Evolutionary conservation across 1,140 invertebrate species (phyloP).

Genomic region (Akabosia matsudoensis): DNA sequence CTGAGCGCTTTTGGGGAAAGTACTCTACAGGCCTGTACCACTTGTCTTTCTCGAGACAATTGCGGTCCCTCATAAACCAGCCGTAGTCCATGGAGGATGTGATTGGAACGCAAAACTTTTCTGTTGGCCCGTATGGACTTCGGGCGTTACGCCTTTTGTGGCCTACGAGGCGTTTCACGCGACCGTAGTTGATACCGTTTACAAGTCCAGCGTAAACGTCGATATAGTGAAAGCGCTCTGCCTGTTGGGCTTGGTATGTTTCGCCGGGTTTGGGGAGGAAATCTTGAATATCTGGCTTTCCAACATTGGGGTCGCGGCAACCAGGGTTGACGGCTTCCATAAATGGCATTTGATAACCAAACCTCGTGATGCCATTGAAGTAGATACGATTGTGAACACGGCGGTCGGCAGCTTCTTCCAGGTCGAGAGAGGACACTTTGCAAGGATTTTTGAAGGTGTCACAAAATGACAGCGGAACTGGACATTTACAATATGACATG

Average conservation of each 20-base stretch:
- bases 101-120: constrained; percentile 38
- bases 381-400: constrained; percentile 31
- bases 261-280: constrained; percentile 31
- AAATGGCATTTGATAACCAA: constrained; percentile 42
- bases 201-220: constrained; percentile 42
- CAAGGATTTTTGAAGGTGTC: neutral
- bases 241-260: constrained; percentile 25
- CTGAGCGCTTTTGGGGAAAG: constrained; percentile 35
- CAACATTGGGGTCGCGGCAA: constrained; percentile 24
- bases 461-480: neutral
- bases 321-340: constrained; percentile 37
- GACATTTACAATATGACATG: neutral
- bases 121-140: constrained; percentile 26
- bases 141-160: constrained; percentile 37
- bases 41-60: constrained; percentile 30
- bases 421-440: neutral
- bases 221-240: constrained; percentile 40
- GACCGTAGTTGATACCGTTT: constrained; percentile 41
- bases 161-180: constrained; percentile 24
- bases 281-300: constrained; percentile 25
- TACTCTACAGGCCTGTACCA: constrained; percentile 38
- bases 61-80: constrained; percentile 38
- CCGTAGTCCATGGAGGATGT: constrained; percentile 36
- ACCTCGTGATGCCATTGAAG: constrained; percentile 35
- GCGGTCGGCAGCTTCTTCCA: constrained; percentile 25